Conservation (phyloP, 2,888 invertebrate genomes). For the Strigamia transsilvanica region DNA sequence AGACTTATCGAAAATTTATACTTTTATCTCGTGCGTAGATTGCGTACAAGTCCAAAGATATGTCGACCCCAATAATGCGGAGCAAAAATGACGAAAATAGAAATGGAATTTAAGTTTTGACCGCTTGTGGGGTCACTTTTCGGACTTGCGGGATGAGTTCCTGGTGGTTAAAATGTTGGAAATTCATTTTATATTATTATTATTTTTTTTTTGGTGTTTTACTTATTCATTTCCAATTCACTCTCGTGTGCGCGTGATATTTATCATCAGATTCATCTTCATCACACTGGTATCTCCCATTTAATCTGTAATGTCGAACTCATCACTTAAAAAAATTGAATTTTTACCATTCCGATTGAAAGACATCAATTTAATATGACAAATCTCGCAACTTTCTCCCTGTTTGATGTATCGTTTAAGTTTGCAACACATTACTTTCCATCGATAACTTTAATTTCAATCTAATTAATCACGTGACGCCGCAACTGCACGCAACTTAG, state of each 20-base stretch:
- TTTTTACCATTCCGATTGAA: slow-evolving; percentile 21
- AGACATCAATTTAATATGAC: slow-evolving; percentile 3
- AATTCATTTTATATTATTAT: no score
- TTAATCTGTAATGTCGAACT: slow-evolving; percentile 23
- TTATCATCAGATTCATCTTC: background rate
- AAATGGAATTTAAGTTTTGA: no score
- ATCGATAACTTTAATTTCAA: slow-evolving; percentile 49
- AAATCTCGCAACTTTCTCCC: background rate
- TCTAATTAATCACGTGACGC: slow-evolving; percentile 37
- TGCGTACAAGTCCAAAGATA: no score
- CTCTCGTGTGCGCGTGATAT: background rate
- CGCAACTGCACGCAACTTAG: slow-evolving; percentile 20
- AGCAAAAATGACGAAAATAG: no score
- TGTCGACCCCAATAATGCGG: no score
- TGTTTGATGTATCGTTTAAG: slow-evolving; percentile 24
- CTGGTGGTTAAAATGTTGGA: no score
- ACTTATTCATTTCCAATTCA: slow-evolving; percentile 25
- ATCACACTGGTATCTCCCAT: background rate
- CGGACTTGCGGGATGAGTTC: no score
- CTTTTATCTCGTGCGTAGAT: background rate
- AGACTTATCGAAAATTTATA: slow-evolving; percentile 29
- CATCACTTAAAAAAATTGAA: slow-evolving; percentile 47
- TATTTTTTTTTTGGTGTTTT: background rate
- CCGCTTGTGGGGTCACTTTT: no score
- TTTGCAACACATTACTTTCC: slow-evolving; percentile 19